A percentile compares a stretch with the other conserved stretches of the same genome.
These are phyloP conservation scores for Siderastrea siderea DNA, from an alignment of 92 coral and sea anemone species.

Conservation along the genomic window DNA sequence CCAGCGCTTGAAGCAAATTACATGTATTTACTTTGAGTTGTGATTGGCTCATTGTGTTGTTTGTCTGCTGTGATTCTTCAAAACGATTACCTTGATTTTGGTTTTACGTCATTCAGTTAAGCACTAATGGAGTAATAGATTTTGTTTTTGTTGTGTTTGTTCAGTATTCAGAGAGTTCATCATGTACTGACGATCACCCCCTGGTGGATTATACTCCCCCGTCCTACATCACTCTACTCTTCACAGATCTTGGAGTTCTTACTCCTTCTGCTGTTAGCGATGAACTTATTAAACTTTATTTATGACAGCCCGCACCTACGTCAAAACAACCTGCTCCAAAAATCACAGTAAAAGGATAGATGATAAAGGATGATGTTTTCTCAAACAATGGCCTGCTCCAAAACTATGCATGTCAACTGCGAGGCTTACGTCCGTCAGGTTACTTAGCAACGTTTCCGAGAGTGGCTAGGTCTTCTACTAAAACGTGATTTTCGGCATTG, in stretches of 20 bases:
- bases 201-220: slow-evolving; percentile 99
- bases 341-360: not conserved
- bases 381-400: not conserved
- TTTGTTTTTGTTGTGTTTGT: not conserved
- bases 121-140: too few relatives aligned
- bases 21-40: too few relatives aligned
- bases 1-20: too few relatives aligned
- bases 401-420: not conserved
- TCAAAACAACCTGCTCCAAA: not conserved
- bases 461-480: not conserved
- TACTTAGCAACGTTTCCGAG: slow-evolving; percentile 2
- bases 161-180: slow-evolving; percentile 60
- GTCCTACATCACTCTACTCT: slow-evolving; percentile 89
- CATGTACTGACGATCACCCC: slow-evolving; percentile 73
- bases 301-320: slow-evolving; percentile 56
- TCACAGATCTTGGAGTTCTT: slow-evolving; percentile 96
- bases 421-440: not conserved
- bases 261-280: slow-evolving; percentile 99
- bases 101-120: too few relatives aligned
- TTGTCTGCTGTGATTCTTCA: too few relatives aligned
- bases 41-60: too few relatives aligned
- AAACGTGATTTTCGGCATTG: not conserved
- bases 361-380: not conserved
- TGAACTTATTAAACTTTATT: slow-evolving; percentile 95
- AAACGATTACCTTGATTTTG: too few relatives aligned